phyloP scores from a whole-genome alignment of 2,797 vertebrate species.

The Lagodon rhomboides region DNA sequence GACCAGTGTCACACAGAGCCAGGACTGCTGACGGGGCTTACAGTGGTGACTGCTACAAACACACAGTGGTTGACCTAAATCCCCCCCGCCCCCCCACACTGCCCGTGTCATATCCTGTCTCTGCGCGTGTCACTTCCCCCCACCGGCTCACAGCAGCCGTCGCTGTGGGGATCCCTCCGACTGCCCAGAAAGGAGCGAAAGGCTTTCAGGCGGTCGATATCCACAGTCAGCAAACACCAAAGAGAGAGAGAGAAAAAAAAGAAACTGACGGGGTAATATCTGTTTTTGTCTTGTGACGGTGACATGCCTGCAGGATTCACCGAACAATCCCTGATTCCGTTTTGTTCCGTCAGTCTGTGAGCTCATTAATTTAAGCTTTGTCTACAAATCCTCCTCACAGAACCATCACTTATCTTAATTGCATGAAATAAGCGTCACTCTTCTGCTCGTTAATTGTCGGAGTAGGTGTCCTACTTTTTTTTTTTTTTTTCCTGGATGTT shows the following conservation, averaged over 20 bases:
- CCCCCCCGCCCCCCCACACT: slow-evolving; percentile 50
- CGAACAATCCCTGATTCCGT: neutral
- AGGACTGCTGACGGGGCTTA: slow-evolving; percentile 73
- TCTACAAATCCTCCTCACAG: slow-evolving; percentile 22
- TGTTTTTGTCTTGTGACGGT: neutral
- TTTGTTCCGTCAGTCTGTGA: neutral
- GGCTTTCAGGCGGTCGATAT: slow-evolving; percentile 28
- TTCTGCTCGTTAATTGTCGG: slow-evolving; percentile 26
- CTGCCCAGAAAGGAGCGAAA: slow-evolving; percentile 44
- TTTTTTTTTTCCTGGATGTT: slow-evolving; percentile 28
- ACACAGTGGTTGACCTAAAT: slow-evolving; percentile 76
- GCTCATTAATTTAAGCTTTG: slow-evolving; percentile 22
- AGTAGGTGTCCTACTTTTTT: slow-evolving; percentile 19
- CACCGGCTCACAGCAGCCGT: slow-evolving; percentile 65
- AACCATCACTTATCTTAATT: slow-evolving; percentile 42
- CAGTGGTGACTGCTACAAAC: slow-evolving; percentile 61
- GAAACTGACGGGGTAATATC: neutral
- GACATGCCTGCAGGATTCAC: slow-evolving; percentile 1
- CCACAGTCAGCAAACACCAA: slow-evolving; percentile 45
- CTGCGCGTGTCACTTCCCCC: slow-evolving; percentile 74
- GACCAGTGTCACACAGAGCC: slow-evolving; percentile 58
- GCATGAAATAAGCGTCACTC: slow-evolving; percentile 34
- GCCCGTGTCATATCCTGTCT: slow-evolving; percentile 79
- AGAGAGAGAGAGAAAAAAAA: slow-evolving; percentile 26
- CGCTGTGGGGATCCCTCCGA: slow-evolving; percentile 49